These are phyloP conservation scores for Ochotona princeps DNA, from an alignment of 2,113 vertebrate species.

Conservation along the genomic window DNA sequence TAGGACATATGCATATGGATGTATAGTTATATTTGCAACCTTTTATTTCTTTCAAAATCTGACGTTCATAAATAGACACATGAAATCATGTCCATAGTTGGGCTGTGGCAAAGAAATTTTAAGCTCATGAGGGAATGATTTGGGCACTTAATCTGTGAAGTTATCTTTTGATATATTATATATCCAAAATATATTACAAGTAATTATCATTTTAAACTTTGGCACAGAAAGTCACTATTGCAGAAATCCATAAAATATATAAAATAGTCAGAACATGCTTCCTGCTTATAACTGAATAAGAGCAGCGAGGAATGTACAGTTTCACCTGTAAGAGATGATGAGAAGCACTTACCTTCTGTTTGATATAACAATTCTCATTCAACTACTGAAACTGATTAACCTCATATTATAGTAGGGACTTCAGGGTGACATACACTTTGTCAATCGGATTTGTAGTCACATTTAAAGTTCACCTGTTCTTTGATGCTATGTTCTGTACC, in stretches of 20 bases:
- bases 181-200: conserved; percentile 43
- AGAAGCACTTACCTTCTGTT: background rate
- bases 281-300: background rate
- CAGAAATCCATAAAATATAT: background rate
- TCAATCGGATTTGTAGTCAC: background rate
- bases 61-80: background rate
- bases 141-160: background rate
- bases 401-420: background rate
- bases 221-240: background rate
- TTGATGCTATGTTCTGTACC: background rate
- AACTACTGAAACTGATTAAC: background rate
- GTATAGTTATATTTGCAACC: background rate
- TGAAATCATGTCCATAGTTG: background rate
- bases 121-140: background rate
- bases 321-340: background rate
- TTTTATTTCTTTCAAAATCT: background rate
- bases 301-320: background rate
- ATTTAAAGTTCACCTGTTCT: background rate
- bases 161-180: background rate
- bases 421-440: background rate
- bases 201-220: background rate
- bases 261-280: background rate
- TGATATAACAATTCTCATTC: background rate
- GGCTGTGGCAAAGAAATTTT: background rate
- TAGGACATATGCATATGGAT: background rate